Evolutionary conservation across 2,888 invertebrate genomes (phyloP).

Genomic region (Hirtodrosophila trivittata): DNA sequence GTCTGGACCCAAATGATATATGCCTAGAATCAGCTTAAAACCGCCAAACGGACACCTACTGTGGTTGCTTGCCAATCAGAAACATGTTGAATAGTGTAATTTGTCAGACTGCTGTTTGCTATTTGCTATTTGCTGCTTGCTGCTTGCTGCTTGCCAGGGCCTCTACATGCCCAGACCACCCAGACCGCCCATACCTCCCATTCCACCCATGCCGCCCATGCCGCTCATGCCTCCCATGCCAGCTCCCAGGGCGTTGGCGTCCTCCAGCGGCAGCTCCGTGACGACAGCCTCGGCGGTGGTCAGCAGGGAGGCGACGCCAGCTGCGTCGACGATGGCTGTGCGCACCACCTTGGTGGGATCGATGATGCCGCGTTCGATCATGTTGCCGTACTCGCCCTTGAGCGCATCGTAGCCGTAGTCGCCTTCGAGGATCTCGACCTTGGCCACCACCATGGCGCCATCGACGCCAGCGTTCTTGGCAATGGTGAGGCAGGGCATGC

Average conservation of each 20-base stretch:
- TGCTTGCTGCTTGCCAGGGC: too few relatives aligned
- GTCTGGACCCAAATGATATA: too few relatives aligned
- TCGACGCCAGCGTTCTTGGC: conserved; percentile 97
- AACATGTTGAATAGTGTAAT: neutral
- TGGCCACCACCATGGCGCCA: conserved; percentile 95
- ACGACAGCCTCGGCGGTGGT: conserved; percentile 98
- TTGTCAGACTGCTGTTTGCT: neutral
- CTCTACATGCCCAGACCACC: conserved; percentile 47
- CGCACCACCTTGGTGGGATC: conserved; percentile 97
- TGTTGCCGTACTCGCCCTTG: conserved; percentile 94
- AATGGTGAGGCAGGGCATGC: conserved; percentile 95
- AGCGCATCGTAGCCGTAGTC: conserved; percentile 95
- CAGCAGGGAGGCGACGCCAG: conserved; percentile 96
- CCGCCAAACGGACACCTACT: too few relatives aligned
- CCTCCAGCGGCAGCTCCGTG: conserved; percentile 96
- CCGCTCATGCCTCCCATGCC: conserved; percentile 53
- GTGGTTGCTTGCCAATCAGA: too few relatives aligned
- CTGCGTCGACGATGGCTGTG: conserved; percentile 96
- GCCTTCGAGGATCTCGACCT: conserved; percentile 91
- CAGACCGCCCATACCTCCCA: conserved; percentile 33
- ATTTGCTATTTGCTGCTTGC: too few relatives aligned
- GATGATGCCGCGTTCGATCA: conserved; percentile 97
- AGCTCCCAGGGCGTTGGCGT: conserved; percentile 84
- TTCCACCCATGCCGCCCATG: conserved; percentile 61
- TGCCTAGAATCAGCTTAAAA: too few relatives aligned